phyloP scores from a whole-genome alignment of 2,888 invertebrate species.

The Margaritifera margaritifera region DNA sequence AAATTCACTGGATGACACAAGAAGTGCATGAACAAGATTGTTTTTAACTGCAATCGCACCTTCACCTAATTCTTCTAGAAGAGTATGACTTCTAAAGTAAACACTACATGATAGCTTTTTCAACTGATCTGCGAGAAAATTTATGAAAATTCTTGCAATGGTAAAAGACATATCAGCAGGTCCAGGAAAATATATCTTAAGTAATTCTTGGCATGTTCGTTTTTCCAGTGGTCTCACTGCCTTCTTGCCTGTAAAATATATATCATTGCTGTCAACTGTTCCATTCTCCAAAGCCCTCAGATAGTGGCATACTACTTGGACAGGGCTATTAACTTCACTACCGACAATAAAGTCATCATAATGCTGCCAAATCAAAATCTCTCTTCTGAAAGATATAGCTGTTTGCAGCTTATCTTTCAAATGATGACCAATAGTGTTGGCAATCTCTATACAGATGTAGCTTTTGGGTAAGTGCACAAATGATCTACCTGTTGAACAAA shows the following conservation, averaged over 20 bases:
- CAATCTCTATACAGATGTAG: conserved; percentile 41
- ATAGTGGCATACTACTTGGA: conserved; percentile 51
- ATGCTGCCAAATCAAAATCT: conserved; percentile 34
- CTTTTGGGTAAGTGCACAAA: conserved; percentile 29
- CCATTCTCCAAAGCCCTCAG: conserved; percentile 25
- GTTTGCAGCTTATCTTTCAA: conserved; percentile 43
- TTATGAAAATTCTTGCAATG: conserved; percentile 37
- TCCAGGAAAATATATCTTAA: conserved; percentile 27
- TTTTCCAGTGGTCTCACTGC: conserved; percentile 18
- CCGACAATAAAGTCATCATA: conserved; percentile 35
- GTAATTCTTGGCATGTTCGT: conserved; percentile 23
- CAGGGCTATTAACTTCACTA: conserved; percentile 42
- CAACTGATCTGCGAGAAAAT: conserved; percentile 52
- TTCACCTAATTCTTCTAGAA: conserved; percentile 15
- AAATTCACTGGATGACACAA: conserved; percentile 31
- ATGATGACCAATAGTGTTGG: conserved; percentile 43
- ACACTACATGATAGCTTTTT: conserved; percentile 49
- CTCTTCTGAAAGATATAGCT: conserved; percentile 32
- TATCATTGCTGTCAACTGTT: conserved; percentile 32
- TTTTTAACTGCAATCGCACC: conserved; percentile 19
- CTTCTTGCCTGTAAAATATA: conserved; percentile 16
- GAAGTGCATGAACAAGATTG: conserved; percentile 21
- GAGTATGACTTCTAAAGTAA: conserved; percentile 29
- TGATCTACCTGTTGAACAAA: conserved; percentile 27
- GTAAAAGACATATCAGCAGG: conserved; percentile 34